phyloP scores from a whole-genome alignment of 2,797 vertebrate species.

The Tiaroga cobitis region DNA sequence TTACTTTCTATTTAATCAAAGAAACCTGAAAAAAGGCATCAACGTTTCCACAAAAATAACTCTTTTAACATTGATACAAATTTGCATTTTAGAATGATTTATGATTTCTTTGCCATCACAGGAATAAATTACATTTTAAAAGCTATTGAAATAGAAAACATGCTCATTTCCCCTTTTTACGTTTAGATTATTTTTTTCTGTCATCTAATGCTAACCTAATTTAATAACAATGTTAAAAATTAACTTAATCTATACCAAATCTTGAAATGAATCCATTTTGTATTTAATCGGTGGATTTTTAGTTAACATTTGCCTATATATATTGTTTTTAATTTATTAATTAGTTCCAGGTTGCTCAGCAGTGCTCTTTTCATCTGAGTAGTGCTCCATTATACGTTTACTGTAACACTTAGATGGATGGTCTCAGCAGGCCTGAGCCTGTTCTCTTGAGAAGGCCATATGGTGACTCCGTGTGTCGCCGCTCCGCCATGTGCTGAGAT shows the following conservation, averaged over 20 bases:
- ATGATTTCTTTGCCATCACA: background rate
- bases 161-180: background rate
- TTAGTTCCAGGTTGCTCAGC: background rate
- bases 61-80: background rate
- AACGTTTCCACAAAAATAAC: background rate
- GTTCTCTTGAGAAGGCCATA: constrained; percentile 47
- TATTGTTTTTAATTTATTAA: background rate
- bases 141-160: background rate
- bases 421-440: constrained; percentile 17
- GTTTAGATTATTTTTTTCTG: background rate
- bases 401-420: constrained; percentile 9
- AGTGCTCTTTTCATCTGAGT: background rate
- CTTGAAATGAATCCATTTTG: background rate
- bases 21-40: background rate
- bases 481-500: constrained; percentile 52
- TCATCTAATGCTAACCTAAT: background rate
- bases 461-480: constrained; percentile 53
- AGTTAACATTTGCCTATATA: background rate
- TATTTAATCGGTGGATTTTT: background rate
- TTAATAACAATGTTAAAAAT: too few species aligned
- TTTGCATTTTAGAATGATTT: background rate
- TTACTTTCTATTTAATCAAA: background rate
- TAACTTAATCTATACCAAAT: background rate
- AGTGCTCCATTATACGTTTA: constrained; percentile 5
- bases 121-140: background rate